A percentile compares a stretch with the other conserved stretches of the same genome.
These are phyloP conservation scores for Muntiacus reevesi DNA, from an alignment of 2,113 vertebrate genomes.

Conservation along the genomic window DNA sequence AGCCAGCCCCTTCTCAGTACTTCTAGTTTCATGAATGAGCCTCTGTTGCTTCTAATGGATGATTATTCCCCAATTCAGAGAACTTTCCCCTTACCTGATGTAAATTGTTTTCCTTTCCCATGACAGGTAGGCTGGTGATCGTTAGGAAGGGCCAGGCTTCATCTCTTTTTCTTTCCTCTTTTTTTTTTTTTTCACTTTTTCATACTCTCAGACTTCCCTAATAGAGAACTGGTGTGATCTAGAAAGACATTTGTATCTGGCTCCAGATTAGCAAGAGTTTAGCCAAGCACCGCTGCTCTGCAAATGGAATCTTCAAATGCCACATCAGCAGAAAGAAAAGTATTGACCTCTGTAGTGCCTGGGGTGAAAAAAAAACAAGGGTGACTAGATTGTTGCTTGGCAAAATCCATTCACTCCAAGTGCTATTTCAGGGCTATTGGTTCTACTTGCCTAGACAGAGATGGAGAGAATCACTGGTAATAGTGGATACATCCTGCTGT, in stretches of 20 bases:
- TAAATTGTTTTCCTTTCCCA: background rate
- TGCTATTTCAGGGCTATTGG: background rate
- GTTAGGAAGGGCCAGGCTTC: background rate
- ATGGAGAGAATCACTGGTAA: background rate
- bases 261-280: background rate
- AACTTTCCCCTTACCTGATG: background rate
- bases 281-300: background rate
- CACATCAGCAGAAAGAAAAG: constrained; percentile 24
- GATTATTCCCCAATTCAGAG: background rate
- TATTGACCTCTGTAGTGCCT: background rate
- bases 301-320: constrained; percentile 12
- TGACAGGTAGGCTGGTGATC: background rate
- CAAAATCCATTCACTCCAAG: background rate
- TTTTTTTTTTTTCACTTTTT: background rate
- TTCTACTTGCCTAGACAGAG: background rate
- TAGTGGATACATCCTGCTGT: background rate
- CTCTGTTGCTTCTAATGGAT: background rate
- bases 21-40: background rate
- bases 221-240: background rate
- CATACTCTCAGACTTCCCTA: background rate
- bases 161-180: background rate
- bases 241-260: background rate
- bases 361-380: background rate
- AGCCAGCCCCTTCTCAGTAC: background rate
- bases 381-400: background rate